phyloP scores from a whole-genome alignment of 2,888 invertebrate genomes.

The Tenthredo amoena region DNA sequence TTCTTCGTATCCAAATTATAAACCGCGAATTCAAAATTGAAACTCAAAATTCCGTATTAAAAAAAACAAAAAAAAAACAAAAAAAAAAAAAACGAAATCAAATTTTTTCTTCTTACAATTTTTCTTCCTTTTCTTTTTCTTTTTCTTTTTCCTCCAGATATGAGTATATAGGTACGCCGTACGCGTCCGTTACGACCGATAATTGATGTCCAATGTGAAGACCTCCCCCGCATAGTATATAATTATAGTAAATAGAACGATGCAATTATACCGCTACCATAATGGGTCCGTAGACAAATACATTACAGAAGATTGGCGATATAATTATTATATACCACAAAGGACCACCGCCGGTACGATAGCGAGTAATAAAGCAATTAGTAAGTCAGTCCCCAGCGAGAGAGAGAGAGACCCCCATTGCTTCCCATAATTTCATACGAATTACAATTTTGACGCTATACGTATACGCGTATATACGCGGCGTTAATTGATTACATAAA shows the following conservation, averaged over 20 bases:
- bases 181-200: background rate
- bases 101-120: too few relatives aligned
- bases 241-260: background rate
- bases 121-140: background rate
- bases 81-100: too few relatives aligned
- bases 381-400: background rate
- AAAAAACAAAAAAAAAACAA: too few relatives aligned
- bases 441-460: background rate
- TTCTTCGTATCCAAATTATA: too few relatives aligned
- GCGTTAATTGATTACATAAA: slow-evolving; percentile 24
- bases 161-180: too few relatives aligned
- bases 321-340: background rate
- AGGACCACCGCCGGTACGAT: background rate
- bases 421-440: background rate
- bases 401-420: background rate
- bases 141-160: background rate
- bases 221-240: background rate
- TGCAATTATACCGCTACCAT: background rate
- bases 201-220: background rate
- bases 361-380: slow-evolving; percentile 14
- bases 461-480: background rate
- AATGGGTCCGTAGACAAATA: background rate
- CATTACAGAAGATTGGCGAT: background rate
- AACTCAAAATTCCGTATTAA: too few relatives aligned
- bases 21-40: too few relatives aligned